phyloP scores from a whole-genome alignment of 1,140 invertebrate species.

The Paraescarpia echinospica region DNA sequence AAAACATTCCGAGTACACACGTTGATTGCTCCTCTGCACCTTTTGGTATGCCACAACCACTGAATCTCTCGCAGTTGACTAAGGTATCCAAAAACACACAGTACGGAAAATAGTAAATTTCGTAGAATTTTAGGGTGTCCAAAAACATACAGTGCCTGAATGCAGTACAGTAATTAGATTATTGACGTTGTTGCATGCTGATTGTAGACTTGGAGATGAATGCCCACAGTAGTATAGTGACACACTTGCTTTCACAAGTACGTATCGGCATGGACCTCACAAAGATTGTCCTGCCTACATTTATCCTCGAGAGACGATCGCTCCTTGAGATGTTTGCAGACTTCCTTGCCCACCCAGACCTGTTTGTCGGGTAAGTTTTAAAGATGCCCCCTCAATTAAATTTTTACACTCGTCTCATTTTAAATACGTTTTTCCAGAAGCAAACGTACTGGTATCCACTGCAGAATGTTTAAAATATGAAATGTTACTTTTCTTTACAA shows the following conservation, averaged over 20 bases:
- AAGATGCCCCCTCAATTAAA: neutral
- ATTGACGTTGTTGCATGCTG: neutral
- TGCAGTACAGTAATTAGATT: neutral
- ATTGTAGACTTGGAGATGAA: neutral
- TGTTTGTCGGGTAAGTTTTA: conserved; percentile 54
- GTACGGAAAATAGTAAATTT: no score
- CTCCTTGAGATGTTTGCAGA: conserved; percentile 60
- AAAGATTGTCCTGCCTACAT: conserved; percentile 58
- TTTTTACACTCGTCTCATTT: neutral
- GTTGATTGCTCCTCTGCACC: no score
- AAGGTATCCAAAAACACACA: no score
- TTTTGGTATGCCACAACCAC: no score
- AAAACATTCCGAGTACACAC: no score
- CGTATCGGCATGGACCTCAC: conserved; percentile 59
- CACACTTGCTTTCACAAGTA: conserved; percentile 60
- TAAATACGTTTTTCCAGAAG: no score
- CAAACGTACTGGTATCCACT: no score
- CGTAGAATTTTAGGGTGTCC: no score
- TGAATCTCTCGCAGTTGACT: no score
- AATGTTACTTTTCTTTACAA: no score
- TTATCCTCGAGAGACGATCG: conserved; percentile 57
- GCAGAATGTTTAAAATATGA: no score
- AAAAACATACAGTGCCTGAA: no score
- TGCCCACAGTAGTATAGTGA: conserved; percentile 61
- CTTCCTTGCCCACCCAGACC: conserved; percentile 59